phyloP scores from a whole-genome alignment of 1,140 invertebrate species.

The Parapsyche elsis region DNA sequence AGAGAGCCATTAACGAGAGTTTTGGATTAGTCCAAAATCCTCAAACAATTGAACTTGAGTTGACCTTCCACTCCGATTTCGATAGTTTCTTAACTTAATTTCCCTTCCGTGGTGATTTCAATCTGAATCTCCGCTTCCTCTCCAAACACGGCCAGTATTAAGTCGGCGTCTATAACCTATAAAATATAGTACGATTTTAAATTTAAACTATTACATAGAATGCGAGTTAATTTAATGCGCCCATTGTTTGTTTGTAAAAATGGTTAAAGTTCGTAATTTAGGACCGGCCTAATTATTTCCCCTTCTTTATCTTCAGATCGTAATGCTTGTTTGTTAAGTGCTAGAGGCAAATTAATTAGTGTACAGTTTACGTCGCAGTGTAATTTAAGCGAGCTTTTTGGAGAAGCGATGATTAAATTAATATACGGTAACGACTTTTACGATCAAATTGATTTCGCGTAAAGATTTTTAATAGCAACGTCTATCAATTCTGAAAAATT shows the following conservation, averaged over 20 bases:
- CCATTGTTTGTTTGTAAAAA: no score
- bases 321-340: no score
- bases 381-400: conserved; percentile 14
- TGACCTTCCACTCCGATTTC: conserved; percentile 10
- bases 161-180: no score
- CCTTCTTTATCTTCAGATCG: conserved; percentile 7
- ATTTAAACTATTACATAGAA: no score
- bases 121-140: neutral
- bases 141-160: no score
- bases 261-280: neutral
- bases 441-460: no score
- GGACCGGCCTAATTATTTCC: conserved; percentile 5
- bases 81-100: conserved; percentile 34
- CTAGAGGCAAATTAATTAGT: conserved; percentile 16
- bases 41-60: conserved; percentile 27
- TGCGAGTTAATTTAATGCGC: no score
- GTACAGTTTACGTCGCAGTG: neutral
- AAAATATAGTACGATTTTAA: no score
- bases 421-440: no score
- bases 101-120: conserved; percentile 6
- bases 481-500: no score
- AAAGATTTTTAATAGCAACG: no score
- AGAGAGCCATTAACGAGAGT: conserved; percentile 28
- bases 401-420: no score
- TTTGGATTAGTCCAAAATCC: conserved; percentile 25